Evolutionary conservation across 2,113 vertebrate genomes (phyloP).

Genomic region (Glaucomys volans): DNA sequence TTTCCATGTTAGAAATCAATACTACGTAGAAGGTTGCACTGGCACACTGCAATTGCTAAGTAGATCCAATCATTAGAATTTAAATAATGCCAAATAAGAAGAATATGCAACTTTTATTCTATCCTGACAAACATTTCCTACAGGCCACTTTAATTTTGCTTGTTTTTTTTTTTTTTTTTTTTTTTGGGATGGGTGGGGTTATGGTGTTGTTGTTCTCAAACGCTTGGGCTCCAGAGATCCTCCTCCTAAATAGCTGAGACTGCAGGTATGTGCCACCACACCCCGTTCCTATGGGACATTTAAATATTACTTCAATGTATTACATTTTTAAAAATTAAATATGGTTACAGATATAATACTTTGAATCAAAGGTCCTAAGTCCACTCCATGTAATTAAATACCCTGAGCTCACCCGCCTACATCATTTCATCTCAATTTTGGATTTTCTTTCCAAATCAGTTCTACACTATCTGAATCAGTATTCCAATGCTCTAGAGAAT

Average conservation of each 20-base stretch:
- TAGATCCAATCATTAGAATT: background rate
- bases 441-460: background rate
- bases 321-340: background rate
- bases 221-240: background rate
- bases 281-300: background rate
- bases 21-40: background rate
- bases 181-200: background rate
- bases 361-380: background rate
- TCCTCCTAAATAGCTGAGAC: background rate
- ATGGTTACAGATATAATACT: background rate
- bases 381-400: background rate
- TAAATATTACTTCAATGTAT: background rate
- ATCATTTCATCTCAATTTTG: background rate
- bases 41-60: background rate
- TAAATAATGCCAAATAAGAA: background rate
- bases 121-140: background rate
- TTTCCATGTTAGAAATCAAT: slow-evolving; percentile 22
- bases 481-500: background rate
- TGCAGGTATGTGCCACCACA: background rate
- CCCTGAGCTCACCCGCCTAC: background rate
- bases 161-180: background rate
- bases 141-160: background rate
- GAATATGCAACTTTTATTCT: background rate
- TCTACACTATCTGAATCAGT: background rate
- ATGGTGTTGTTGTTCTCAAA: background rate